Evolutionary conservation across 2,888 invertebrate species (phyloP).

Genomic region (Xanthorhoe spadicearia): DNA sequence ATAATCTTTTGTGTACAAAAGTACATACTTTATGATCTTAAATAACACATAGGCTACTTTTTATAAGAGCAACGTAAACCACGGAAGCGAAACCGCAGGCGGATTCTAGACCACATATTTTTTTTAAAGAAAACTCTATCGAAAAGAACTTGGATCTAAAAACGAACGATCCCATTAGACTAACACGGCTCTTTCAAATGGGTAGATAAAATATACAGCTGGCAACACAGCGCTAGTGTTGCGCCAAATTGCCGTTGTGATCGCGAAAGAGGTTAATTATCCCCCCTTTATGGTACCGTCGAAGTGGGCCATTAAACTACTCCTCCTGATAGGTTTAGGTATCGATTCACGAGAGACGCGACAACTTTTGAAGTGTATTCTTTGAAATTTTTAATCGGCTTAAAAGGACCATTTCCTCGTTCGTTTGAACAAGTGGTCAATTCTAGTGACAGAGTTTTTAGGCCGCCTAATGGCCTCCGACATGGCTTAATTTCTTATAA

Average conservation of each 20-base stretch:
- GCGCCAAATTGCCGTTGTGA: slow-evolving; percentile 44
- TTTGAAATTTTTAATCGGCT: no score
- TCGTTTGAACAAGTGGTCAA: no score
- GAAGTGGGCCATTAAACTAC: slow-evolving; percentile 18
- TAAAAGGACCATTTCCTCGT: no score
- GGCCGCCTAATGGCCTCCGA: no score
- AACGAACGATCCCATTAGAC: neutral
- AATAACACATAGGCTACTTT: neutral
- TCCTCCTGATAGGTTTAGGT: slow-evolving; percentile 5
- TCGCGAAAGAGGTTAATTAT: slow-evolving; percentile 50
- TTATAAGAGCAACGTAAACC: neutral
- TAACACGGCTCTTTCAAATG: slow-evolving; percentile 8
- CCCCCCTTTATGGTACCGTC: slow-evolving; percentile 38
- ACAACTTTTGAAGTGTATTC: neutral
- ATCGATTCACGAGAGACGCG: slow-evolving; percentile 6
- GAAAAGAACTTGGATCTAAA: no score
- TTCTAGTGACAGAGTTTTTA: no score
- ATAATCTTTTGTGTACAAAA: no score
- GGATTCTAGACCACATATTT: no score
- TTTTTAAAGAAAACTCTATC: no score
- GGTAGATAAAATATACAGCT: slow-evolving; percentile 33
- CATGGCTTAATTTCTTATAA: no score
- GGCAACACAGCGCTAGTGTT: slow-evolving; percentile 28
- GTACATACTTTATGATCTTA: no score
- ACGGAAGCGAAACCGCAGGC: no score